phyloP scores from a whole-genome alignment of 2,888 invertebrate genomes.

The Nomada fabriciana region DNA sequence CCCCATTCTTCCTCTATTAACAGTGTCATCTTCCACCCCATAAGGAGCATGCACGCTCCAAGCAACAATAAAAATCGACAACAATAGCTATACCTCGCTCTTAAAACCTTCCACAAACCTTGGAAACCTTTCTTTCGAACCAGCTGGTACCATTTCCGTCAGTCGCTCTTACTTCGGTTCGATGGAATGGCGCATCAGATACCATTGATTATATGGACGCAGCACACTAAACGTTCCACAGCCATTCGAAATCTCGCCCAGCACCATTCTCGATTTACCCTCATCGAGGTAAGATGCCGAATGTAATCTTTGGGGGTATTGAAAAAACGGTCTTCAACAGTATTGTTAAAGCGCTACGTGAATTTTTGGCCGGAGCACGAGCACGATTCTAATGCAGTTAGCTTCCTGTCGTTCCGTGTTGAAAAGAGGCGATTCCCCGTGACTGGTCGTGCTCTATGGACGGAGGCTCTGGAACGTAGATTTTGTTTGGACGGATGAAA shows the following conservation, averaged over 20 bases:
- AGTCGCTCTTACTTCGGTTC: slow-evolving; percentile 36
- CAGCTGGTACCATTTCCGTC: slow-evolving; percentile 5
- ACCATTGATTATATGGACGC: slow-evolving; percentile 39
- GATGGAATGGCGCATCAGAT: slow-evolving; percentile 24
- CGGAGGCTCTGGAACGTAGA: not conserved
- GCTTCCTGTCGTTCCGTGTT: slow-evolving; percentile 46
- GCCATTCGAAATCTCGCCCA: not conserved
- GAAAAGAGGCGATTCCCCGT: slow-evolving; percentile 17
- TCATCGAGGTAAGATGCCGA: slow-evolving; percentile 3
- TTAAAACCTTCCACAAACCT: not conserved
- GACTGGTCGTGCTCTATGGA: not conserved
- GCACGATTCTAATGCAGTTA: slow-evolving; percentile 25
- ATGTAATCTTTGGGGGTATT: slow-evolving; percentile 18
- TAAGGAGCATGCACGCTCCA: not conserved
- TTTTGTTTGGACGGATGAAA: slow-evolving; percentile 15
- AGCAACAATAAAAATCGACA: not conserved
- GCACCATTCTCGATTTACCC: not conserved
- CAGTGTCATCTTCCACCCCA: not conserved
- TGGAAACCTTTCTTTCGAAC: slow-evolving; percentile 3
- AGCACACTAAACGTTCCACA: slow-evolving; percentile 21
- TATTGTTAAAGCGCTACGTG: not conserved
- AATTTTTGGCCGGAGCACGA: slow-evolving; percentile 4
- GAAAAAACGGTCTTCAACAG: not conserved
- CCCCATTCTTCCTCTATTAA: not conserved
- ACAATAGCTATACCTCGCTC: slow-evolving; percentile 8